Conservation (phyloP, 2,797 vertebrate genomes). For the Characodon lateralis region DNA sequence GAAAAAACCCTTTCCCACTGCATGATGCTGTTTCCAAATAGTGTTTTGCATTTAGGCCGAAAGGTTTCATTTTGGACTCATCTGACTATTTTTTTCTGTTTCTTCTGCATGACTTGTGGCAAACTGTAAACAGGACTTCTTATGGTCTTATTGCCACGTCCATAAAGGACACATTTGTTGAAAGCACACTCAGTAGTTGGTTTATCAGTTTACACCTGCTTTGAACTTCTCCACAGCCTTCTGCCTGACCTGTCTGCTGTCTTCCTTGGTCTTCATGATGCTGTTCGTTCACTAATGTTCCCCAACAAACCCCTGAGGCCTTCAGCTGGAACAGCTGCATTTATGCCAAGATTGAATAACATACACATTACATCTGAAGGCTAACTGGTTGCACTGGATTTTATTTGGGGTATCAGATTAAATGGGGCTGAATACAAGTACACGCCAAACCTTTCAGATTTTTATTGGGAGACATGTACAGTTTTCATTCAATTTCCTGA, state of each 20-base stretch:
- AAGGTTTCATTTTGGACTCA: background rate
- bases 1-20: background rate
- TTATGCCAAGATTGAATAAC: background rate
- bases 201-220: background rate
- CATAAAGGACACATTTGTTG: background rate
- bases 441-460: background rate
- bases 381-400: background rate
- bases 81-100: background rate
- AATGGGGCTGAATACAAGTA: background rate
- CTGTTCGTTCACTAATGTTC: background rate
- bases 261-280: background rate
- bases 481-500: background rate
- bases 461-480: background rate
- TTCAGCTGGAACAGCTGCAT: background rate
- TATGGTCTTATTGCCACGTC: background rate
- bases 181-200: background rate
- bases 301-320: background rate
- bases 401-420: background rate
- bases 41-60: background rate
- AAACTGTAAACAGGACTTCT: background rate
- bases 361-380: background rate
- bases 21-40: background rate
- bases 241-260: background rate
- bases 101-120: background rate
- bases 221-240: background rate